Base-by-base conservation (phyloP, 2,113 vertebrate species). In the Notothenia rossii region DNA sequence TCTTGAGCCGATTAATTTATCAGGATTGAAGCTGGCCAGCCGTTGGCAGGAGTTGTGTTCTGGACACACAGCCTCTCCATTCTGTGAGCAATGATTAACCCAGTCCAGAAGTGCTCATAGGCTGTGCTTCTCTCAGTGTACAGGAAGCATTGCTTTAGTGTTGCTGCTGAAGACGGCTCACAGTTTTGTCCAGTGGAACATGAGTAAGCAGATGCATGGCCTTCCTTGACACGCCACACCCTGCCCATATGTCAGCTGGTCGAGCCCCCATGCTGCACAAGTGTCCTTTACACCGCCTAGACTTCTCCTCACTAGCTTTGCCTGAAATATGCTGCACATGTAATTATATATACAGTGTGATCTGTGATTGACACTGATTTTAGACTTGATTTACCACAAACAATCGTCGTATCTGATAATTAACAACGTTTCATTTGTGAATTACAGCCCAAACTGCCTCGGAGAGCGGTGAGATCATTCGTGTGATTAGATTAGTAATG, bases 1-100 rank as follows among this genome's bases (percentile, higher is more conserved):
- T 65, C 91, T 85, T 94, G 91, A 93, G 89, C 92, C 88, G 92
- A 94, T 94, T 94, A 92, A 87, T 88, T 82, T 45, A 66, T 77
- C 83, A 77, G 87, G 82, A 70, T 87, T 87, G 86, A 78, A 90
- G 77, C 86, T 76, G 82, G 80, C 82, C 66, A 79, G 65, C 85
- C 87, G 59, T 85, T 89, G 87, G 89, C 64, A 58, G n/a, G 49
- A 22, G 76, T 73, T 84, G 76, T 59, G 69, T 61, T 50, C 71
- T 10, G 54, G 20, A 49, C 67, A 48, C 85, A 68, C 64, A 53
- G 10, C 51, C 56, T 70, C 68, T 54, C 17, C 53, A 7, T 68
- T 79, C 75, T 62, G 55, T 29, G 66, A 79, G 69, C 53, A 84
- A 82, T 84, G 64, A 90, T 90, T 86, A 89, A 87, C 84, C 72